phyloP scores from a whole-genome alignment of 30 jellyfish, hydroid and myxozoan species.

The Catostylus mosaicus region DNA sequence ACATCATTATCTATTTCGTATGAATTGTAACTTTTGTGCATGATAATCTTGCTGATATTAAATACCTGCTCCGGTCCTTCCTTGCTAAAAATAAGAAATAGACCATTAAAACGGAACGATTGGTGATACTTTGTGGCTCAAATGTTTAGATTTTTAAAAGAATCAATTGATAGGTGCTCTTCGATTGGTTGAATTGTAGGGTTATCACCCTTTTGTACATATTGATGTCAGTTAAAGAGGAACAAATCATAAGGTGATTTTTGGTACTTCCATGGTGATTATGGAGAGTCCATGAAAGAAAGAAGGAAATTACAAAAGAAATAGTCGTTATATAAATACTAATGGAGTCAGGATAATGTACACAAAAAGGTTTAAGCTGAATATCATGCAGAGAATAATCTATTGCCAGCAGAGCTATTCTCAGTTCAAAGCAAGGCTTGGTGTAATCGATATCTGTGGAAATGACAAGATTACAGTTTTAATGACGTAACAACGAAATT shows the following conservation, averaged over 20 bases:
- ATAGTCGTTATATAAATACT: too few species aligned
- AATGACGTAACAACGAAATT: not conserved
- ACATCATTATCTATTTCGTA: conserved; percentile 11
- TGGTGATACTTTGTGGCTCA: not conserved
- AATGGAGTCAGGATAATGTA: too few species aligned
- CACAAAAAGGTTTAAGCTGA: too few species aligned
- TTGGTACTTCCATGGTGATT: too few species aligned
- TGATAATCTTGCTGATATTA: conserved; percentile 8
- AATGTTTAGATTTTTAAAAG: not conserved
- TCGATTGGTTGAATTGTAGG: not conserved
- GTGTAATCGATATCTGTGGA: too few species aligned
- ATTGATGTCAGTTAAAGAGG: too few species aligned
- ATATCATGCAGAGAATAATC: not conserved
- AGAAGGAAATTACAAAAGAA: too few species aligned
- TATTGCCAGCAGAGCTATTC: not conserved
- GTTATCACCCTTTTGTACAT: too few species aligned
- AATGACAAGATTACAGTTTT: not conserved
- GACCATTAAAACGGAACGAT: not conserved
- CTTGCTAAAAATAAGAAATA: not conserved
- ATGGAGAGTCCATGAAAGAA: too few species aligned
- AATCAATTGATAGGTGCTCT: not conserved
- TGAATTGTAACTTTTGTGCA: conserved; percentile 14
- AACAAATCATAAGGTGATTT: too few species aligned
- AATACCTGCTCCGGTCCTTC: conserved; percentile 28
- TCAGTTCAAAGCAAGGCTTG: too few species aligned